Evolutionary conservation across 2,797 vertebrate genomes (phyloP), one percentile per base, ranked within the genome.

Genomic region (Gallinago stenura): DNA sequence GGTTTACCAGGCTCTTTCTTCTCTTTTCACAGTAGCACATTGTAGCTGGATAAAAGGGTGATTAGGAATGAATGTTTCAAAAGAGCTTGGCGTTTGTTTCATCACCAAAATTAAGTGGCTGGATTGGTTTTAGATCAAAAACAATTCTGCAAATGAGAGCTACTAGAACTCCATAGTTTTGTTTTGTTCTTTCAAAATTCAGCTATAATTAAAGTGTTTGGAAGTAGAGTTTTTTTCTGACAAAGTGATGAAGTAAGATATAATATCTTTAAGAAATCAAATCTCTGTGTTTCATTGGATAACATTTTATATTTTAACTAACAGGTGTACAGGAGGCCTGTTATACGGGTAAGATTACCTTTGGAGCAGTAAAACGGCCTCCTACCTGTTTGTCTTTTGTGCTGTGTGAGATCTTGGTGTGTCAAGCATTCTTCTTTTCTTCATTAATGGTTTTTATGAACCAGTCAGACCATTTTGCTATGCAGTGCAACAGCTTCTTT

Each of bases 311-410:
- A 97, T 98, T 99, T 98, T 98, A 97, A 98, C 98, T 98, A 91
- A 97, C 98, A 99, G 99, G 98, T 99, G 80, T 98, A 98, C 98
- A 99, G 97, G 98, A 98, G 98, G 98, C 98, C 98, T 90, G 98
- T 98, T 96, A 92, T 98, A 83, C 98, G 98, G 99, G 99, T 99
- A 99, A 99, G 99, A 97, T 91, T 94, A 41, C 91, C 57, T 96
- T 95, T 86, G 97, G 97, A 97, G 94, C 85, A 54, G 95, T 96
- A 87, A 92, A 90, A 94, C 88, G 64, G 97, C 96, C 97, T 98
- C 97, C 96, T 97, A 72, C 96, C 96, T 97, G 97, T 98, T 96
- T 98, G 97, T 98, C 96, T 97, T 87, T 94, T 93, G 97, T 98
- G 97, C 95, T 96, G 96, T 97, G 97, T 95, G 77, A 97, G 91